A percentile compares a stretch with the other conserved stretches of the same genome.
Evolutionary conservation across 1,140 invertebrate species (phyloP).

Genomic region (Drosophila yakuba): DNA sequence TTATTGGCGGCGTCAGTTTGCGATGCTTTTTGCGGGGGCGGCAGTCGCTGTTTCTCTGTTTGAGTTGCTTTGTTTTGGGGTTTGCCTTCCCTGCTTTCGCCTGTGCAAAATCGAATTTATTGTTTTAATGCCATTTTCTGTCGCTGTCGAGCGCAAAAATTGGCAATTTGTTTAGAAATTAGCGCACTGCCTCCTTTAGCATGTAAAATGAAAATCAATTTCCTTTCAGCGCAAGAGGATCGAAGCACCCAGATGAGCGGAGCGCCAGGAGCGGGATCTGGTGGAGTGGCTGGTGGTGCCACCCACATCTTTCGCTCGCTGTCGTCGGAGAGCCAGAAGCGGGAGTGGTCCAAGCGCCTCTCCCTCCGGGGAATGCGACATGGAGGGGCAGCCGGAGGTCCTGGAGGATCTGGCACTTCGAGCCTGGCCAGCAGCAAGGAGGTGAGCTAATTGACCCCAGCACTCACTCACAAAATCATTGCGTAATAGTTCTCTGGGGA

Average conservation of each 20-base stretch:
- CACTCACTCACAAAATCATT: constrained; percentile 29
- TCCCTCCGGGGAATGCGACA: constrained; percentile 86
- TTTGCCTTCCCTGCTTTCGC: constrained; percentile 23
- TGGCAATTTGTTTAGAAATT: constrained; percentile 82
- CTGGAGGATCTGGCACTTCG: constrained; percentile 11
- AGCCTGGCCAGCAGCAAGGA: constrained; percentile 60
- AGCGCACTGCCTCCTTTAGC: constrained; percentile 66
- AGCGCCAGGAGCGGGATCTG: constrained; percentile 38
- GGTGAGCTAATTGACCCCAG: constrained; percentile 67
- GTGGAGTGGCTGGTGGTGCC: constrained; percentile 20
- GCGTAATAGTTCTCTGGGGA: constrained; percentile 11
- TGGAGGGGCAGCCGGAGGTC: constrained; percentile 50
- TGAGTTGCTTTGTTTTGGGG: constrained; percentile 39
- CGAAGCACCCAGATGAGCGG: constrained; percentile 14
- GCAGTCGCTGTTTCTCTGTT: constrained; percentile 47
- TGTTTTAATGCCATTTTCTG: constrained; percentile 81
- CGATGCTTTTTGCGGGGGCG: constrained; percentile 40
- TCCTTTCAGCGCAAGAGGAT: constrained; percentile 31
- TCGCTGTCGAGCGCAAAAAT: constrained; percentile 72
- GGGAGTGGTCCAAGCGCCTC: constrained; percentile 87
- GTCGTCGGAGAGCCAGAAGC: constrained; percentile 85
- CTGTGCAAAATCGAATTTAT: constrained; percentile 78
- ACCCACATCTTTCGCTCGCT: constrained; percentile 84
- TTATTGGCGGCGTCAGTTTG: constrained; percentile 68
- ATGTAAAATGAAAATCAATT: constrained; percentile 77